A percentile compares a stretch with the other conserved stretches of the same genome.
Conservation (phyloP, 2,113 vertebrate genomes). For the Xiphophorus maculatus region DNA sequence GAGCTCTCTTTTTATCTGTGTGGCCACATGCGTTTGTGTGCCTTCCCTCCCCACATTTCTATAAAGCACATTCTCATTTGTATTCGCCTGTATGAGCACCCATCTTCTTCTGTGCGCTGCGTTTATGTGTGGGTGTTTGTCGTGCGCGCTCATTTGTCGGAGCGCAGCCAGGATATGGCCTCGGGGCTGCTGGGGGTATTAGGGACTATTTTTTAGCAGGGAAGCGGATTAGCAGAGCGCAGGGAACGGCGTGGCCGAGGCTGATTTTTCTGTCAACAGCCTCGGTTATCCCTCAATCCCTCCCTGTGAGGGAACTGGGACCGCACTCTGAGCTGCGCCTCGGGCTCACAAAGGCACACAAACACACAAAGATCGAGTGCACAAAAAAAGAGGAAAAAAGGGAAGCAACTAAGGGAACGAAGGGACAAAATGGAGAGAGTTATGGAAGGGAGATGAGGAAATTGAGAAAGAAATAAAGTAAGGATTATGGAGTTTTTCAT, state of each 20-base stretch:
- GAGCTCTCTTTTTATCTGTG: slow-evolving; percentile 37
- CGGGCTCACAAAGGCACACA: slow-evolving; percentile 55
- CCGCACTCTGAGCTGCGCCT: slow-evolving; percentile 74
- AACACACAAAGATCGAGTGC: slow-evolving; percentile 24
- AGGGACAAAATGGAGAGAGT: slow-evolving; percentile 1
- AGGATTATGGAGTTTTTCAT: slow-evolving; percentile 41
- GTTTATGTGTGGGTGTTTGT: slow-evolving; percentile 22
- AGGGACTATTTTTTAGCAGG: slow-evolving; percentile 81
- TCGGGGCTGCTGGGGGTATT: slow-evolving; percentile 76
- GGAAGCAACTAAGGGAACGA: slow-evolving; percentile 24
- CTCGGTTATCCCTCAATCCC: slow-evolving; percentile 80
- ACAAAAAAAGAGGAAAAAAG: slow-evolving; percentile 7
- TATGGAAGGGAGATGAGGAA: slow-evolving; percentile 16
- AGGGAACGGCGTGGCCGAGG: slow-evolving; percentile 76
- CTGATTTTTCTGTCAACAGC: slow-evolving; percentile 82
- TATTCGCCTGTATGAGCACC: slow-evolving; percentile 32
- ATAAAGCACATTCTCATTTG: slow-evolving; percentile 30
- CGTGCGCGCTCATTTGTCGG: slow-evolving; percentile 46
- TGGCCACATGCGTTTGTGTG: slow-evolving; percentile 27
- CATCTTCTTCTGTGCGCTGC: slow-evolving; percentile 20
- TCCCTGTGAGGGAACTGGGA: slow-evolving; percentile 69
- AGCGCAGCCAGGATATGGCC: slow-evolving; percentile 67
- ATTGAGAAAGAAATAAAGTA: slow-evolving; percentile 23
- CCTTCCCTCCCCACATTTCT: slow-evolving; percentile 24
- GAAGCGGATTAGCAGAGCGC: slow-evolving; percentile 77